Evolutionary conservation across 2,888 invertebrate species (phyloP), one percentile per base, ranked within the genome.

Genomic region (Nemotelus nigrinus): DNA sequence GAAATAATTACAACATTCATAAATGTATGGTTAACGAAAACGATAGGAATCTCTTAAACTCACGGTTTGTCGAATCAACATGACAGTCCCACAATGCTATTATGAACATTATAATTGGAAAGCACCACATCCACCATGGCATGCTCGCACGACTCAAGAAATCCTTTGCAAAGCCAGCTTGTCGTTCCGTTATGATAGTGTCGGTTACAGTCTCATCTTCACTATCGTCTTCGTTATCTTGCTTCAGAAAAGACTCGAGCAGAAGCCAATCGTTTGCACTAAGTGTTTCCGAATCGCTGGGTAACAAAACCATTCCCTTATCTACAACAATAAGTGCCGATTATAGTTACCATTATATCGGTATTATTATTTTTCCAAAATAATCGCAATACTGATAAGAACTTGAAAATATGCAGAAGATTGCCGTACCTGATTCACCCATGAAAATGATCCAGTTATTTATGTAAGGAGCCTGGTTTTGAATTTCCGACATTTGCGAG

Each of bases 211-310:
- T 53, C n/a, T 25, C 44, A 8, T 55, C 25, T 41, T 74, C 60
- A 3, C 60, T 45, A 8, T 57, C 39, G 10, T 41, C 53, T n/a
- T 41, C 7, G 6, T 74, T 63, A 41, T 77, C 77, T 60, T 55
- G 53, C 50, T 50, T 57, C 57, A 77, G 43, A 47, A 77, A 77
- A 39, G 67, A 67, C 25, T 77, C 77, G 45, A 77, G 47, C 55
- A 77, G 41, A 6, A 77, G 45, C 77, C 77, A 77, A 45, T 77
- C 77, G 57, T 77, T 77, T 8, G 77, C 77, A 58, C 55, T 77
- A 3, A 60, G 57, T 8, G 67, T 50, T 8, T 77, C 47, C 10
- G 68, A 45, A 68, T 77, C 77, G n/a, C 55, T 55, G 10, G 65
- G 67, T 41, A 77, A 58, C 68, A 77, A 58, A 2, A 77, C 77